A percentile compares a stretch with the other conserved stretches of the same genome.
Conservation (phyloP, 1,140 invertebrate species). For the Ooceraea biroi region DNA sequence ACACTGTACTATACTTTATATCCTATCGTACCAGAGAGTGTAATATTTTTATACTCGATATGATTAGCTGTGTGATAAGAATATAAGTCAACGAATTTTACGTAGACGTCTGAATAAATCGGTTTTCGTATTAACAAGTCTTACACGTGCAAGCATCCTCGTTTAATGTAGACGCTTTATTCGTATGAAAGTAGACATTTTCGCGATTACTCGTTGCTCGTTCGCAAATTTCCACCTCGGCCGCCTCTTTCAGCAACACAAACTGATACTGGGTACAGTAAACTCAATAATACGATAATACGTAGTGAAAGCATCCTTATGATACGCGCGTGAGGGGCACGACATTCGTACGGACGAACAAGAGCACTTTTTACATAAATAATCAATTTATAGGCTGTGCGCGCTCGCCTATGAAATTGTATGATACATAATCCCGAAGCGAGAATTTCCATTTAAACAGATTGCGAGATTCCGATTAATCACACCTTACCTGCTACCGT, state of each 20-base stretch:
- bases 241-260: conserved; percentile 74
- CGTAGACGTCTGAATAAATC: conserved; percentile 31
- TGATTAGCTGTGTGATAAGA: conserved; percentile 13
- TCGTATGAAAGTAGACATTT: neutral
- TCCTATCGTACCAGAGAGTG: too few species aligned
- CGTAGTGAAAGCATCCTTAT: conserved; percentile 65
- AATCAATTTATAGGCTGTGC: conserved; percentile 53
- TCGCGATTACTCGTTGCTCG: conserved; percentile 55
- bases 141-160: too few species aligned
- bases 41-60: conserved; percentile 72
- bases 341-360: conserved; percentile 46
- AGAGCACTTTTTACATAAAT: conserved; percentile 46
- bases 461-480: conserved; percentile 56
- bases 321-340: conserved; percentile 47
- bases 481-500: conserved; percentile 38
- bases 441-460: conserved; percentile 56
- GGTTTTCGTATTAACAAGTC: neutral
- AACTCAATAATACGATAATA: conserved; percentile 67
- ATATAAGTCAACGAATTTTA: neutral
- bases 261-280: conserved; percentile 58
- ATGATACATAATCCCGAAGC: conserved; percentile 54
- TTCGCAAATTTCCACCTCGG: conserved; percentile 49
- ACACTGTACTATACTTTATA: conserved; percentile 2
- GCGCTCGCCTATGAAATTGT: conserved; percentile 63
- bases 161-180: conserved; percentile 26